Base-by-base conservation (phyloP, 2,113 vertebrate genomes). In the Cacatua alba region DNA sequence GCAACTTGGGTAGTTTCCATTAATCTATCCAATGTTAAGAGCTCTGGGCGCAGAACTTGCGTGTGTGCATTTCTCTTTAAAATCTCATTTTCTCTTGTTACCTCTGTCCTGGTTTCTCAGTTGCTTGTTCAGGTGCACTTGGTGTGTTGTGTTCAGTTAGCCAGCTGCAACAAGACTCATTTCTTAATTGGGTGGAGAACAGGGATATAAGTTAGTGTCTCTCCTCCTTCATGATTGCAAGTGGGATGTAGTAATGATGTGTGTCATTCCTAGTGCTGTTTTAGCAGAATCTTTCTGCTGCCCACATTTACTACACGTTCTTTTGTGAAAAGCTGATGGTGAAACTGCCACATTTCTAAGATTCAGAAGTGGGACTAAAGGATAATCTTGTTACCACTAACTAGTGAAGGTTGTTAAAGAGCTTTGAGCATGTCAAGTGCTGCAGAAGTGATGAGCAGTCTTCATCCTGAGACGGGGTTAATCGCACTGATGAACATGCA, bases 241-340 rank as follows among this genome's bases (percentile, higher is more conserved):
- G 23, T 1, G 28, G 69, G 37, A 3, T 33, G 29, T 12, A 0
- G 3, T 35, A 63, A 5, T n/a, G 28, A 17, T 0, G 0, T 2
- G 4, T 44, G 10, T 37, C n/a, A 48, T 79, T 53, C 43, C 48
- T 68, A 11, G 20, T 17, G 18, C 59, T 84, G 29, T 19, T 81
- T n/a, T 35, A 74, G 53, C 74, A 41, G 75, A 31, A 20, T 21
- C 53, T 31, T 69, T 31, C 64, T 21, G 71, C 4, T 14, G n/a
- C 46, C 43, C 24, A 3, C 2, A 0, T 26, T 44, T 60, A 20
- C 8, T 17, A 8, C 26, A 14, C 16, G 6, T 18, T 48, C 4
- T 17, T 15, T 25, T 9, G 2, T 44, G 78, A 26, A 26, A 60
- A 86, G 60, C 69, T 90, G 64, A 2, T 44, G 69, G 17, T 59